Evolutionary conservation across 2,113 vertebrate genomes (phyloP), one percentile per base, ranked within the genome.

Genomic region (Chloropsis cyanopogon): DNA sequence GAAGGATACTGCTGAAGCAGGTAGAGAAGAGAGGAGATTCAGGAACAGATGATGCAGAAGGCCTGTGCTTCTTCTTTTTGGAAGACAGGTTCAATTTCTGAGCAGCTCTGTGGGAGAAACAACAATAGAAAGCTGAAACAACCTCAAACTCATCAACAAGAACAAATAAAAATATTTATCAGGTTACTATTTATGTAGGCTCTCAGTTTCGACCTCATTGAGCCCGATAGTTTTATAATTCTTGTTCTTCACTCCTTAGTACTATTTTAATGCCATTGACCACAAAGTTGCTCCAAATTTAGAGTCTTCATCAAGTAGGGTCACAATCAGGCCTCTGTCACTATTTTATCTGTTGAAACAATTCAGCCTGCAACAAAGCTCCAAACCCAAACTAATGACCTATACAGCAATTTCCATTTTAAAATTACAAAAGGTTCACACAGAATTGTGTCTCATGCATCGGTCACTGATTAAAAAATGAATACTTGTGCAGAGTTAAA

Each of bases 51-150:
- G 98, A 97, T 3, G 99, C 94, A 7, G 98, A 98, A 39, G 98
- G 97, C 44, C 98, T 98, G 53, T 96, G 98, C 84, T 99, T 99
- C 95, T 99, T 99, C 98, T 99, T 99, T 97, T 99, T 99, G 63
- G 99, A 99, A 9, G 99, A 98, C 49, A 99, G 98, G 89, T 99
- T 99, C 92, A 99, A 93, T 97, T 99, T 99, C 97, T 99, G 99
- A 92, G 99, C 99, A 54, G 99, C 99, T 98, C 99, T 99, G 97
- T 26, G 92, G 89, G 50, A 53, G 88, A 94, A 95, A 96, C 0
- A 3, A 66, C n/a, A 85, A 66, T 4, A 82, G 24, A 24, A 80
- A 86, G 65, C 22, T 79, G 24, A 95, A 93, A 42, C 35, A 65
- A 29, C 25, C 11, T 53, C 66, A 65, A 78, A 88, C 3, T 41